phyloP scores from a whole-genome alignment of 2,888 invertebrate species.

The Metellina segmentata region DNA sequence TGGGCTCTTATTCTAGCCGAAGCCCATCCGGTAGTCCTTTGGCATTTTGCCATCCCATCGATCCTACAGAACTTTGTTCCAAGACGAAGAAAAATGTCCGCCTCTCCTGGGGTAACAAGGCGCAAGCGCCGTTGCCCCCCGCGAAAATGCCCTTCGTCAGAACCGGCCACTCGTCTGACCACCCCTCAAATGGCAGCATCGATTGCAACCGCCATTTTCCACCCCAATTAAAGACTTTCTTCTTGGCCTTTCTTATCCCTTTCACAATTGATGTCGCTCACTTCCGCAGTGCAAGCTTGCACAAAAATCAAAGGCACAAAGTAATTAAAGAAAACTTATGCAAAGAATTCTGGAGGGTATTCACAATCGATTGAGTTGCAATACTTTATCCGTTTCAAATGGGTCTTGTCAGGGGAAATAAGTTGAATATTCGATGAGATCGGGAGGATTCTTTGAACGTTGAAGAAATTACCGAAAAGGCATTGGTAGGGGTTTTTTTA shows the following conservation, averaged over 20 bases:
- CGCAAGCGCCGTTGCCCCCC: constrained; percentile 64
- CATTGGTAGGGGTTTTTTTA: too few relatives aligned
- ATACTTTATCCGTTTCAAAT: too few relatives aligned
- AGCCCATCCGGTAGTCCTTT: constrained; percentile 64
- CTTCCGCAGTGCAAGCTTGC: background rate
- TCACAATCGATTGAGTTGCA: too few relatives aligned
- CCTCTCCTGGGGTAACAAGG: constrained; percentile 50
- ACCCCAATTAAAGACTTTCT: constrained; percentile 44
- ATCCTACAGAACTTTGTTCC: constrained; percentile 68
- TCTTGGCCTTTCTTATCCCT: constrained; percentile 2
- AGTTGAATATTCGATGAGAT: too few relatives aligned
- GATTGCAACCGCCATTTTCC: constrained; percentile 62
- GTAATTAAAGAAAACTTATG: background rate
- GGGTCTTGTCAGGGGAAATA: too few relatives aligned
- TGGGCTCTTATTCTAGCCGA: constrained; percentile 67
- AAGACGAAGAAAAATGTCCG: constrained; percentile 75
- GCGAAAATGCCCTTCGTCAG: constrained; percentile 50
- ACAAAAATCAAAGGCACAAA: background rate
- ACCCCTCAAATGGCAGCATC: constrained; percentile 38
- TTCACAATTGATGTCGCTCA: background rate
- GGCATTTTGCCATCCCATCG: constrained; percentile 74
- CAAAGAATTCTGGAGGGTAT: too few relatives aligned
- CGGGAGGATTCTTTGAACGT: too few relatives aligned
- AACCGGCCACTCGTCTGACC: constrained; percentile 72
- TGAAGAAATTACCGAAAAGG: too few relatives aligned